Percentiles rank a stretch among this genome's conserved stretches.
phyloP scores from a whole-genome alignment of 2,797 vertebrate genomes.

The Mustela erminea region DNA sequence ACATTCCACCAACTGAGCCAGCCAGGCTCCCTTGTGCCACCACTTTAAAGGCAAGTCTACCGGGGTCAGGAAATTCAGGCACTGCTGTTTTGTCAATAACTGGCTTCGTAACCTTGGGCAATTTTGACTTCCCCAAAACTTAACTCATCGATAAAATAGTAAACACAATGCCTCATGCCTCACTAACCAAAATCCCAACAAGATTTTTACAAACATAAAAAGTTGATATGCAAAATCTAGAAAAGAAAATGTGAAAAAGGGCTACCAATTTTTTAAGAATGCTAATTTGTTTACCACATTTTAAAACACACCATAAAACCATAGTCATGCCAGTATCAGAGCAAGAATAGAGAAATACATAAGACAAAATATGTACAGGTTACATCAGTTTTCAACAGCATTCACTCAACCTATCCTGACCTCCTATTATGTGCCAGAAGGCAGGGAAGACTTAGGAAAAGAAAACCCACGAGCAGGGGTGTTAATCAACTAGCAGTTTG shows the following conservation, averaged over 20 bases:
- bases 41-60: not conserved
- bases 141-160: not conserved
- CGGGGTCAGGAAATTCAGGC: not conserved
- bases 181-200: slow-evolving; percentile 31
- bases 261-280: not conserved
- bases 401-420: not conserved
- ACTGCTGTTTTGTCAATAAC: slow-evolving; percentile 5
- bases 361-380: not conserved
- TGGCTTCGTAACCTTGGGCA: not conserved
- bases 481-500: not conserved
- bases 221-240: not conserved
- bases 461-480: not conserved
- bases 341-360: not conserved
- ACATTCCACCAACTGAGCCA: not conserved
- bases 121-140: not conserved
- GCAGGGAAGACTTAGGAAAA: not conserved
- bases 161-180: not conserved
- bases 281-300: slow-evolving; percentile 15
- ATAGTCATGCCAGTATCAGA: not conserved
- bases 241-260: not conserved
- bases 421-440: not conserved
- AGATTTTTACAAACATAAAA: slow-evolving; percentile 9
- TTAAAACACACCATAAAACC: slow-evolving; percentile 12
- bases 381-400: not conserved
- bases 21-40: not conserved